phyloP scores from a whole-genome alignment of 2,113 vertebrate genomes.

The Hippocampus barbouri region DNA sequence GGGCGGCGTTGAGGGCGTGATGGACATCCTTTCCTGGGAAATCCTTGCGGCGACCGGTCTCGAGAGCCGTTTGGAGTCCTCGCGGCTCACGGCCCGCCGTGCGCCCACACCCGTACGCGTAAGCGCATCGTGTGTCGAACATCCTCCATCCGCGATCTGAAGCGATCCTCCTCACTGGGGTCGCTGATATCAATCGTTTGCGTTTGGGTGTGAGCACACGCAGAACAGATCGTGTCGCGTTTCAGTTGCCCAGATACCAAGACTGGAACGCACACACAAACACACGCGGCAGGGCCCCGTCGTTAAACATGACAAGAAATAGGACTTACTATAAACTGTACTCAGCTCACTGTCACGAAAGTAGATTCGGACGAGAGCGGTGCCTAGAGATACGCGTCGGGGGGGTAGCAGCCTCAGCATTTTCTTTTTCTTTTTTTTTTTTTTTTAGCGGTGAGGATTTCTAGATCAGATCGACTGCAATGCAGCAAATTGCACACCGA shows the following conservation, averaged over 20 bases:
- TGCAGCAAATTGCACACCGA: slow-evolving; percentile 17
- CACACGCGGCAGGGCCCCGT: background rate
- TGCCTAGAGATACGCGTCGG: too few species aligned
- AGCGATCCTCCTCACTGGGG: too few species aligned
- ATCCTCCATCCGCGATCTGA: too few species aligned
- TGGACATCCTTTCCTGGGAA: slow-evolving; percentile 48
- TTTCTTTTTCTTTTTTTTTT: background rate
- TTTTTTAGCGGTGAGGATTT: slow-evolving; percentile 12
- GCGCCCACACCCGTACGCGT: background rate
- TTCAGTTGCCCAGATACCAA: slow-evolving; percentile 92
- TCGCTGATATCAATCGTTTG: too few species aligned
- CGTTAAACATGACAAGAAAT: background rate
- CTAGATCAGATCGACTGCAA: slow-evolving; percentile 29
- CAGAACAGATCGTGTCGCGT: slow-evolving; percentile 12
- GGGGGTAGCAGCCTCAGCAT: slow-evolving; percentile 20
- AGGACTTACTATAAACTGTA: too few species aligned
- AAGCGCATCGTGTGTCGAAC: too few species aligned
- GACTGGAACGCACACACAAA: slow-evolving; percentile 71
- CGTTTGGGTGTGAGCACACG: background rate
- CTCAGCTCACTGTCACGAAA: too few species aligned
- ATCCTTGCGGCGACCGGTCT: background rate
- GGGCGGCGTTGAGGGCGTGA: slow-evolving; percentile 50
- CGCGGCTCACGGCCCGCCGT: background rate
- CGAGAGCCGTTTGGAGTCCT: slow-evolving; percentile 33
- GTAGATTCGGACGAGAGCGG: too few species aligned